Base-by-base conservation (phyloP, 2,888 invertebrate genomes). In the Lamellibrachia columna region DNA sequence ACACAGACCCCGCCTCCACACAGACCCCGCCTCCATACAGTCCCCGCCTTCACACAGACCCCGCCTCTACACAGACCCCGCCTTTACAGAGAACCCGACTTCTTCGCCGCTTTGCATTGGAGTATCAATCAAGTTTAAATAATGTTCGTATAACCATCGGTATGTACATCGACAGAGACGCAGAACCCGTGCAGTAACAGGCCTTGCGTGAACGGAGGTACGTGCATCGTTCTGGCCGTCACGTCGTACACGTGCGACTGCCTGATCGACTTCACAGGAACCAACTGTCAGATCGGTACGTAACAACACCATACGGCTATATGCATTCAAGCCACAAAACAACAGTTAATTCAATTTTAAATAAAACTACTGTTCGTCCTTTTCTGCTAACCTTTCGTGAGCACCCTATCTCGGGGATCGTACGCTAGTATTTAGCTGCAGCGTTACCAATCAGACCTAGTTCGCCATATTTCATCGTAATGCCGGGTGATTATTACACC, bases 181-280 rank as follows among this genome's bases (percentile, higher is more conserved):
- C 22, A 3, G 75, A 15, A 75, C 75, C 22, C 75, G 15, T 75
- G 75, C 75, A 15, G n/a, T 15, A 75, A n/a, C 22, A 75, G 22
- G 22, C 75, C 75, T 1, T 75, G 75, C 75, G 22, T 75, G 22
- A 75, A 75, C 22, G 75, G 75, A 75, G 75, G 75, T n/a, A 75
- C 75, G 75, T 75, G 75, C 75, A 75, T 75, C 75, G 6, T 75
- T 22, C 75, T 75, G 15, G 75, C 75, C 75, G 75, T 75, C 15
- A 75, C 75, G 75, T 75, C 75, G n/a, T 75, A 75, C 75, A 75
- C 75, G 75, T 75, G 75, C 22, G 75, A 75, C 75, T 75, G 75
- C n/a, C 75, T 75, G 75, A 7, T 75, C 22, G 75, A 22, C 15
- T 75, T 75, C 75, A 22, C 22, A 6, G 75, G 75, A 4, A 75